Evolutionary conservation across 2,113 vertebrate species (phyloP).

Genomic region (Nothocercus nigrocapillus): DNA sequence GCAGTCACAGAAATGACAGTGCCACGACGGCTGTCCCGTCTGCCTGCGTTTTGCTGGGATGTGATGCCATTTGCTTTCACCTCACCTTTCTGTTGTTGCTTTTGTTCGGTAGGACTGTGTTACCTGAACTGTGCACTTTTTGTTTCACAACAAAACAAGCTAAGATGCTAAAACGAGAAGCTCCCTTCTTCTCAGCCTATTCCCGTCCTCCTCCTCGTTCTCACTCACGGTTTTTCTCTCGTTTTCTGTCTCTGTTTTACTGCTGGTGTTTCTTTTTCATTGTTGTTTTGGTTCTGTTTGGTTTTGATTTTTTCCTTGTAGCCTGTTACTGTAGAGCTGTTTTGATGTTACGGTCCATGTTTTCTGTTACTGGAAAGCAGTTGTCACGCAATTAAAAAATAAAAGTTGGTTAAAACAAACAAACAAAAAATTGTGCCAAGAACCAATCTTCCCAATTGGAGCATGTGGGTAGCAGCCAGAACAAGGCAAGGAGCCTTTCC

Average conservation of each 20-base stretch:
- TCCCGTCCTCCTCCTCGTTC: background rate
- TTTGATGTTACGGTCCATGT: constrained; percentile 74
- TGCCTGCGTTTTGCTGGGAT: constrained; percentile 59
- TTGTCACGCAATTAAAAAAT: background rate
- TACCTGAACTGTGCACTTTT: constrained; percentile 64
- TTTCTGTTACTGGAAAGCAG: constrained; percentile 76
- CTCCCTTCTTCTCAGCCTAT: constrained; percentile 8
- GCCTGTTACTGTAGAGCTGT: constrained; percentile 74
- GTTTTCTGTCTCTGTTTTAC: constrained; percentile 68
- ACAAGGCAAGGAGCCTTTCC: constrained; percentile 71
- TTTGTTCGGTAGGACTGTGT: constrained; percentile 54
- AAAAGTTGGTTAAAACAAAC: constrained; percentile 42
- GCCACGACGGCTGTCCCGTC: constrained; percentile 6
- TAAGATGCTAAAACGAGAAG: background rate
- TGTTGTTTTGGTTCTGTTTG: constrained; percentile 68
- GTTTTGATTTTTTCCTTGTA: constrained; percentile 69
- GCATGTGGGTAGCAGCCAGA: constrained; percentile 63
- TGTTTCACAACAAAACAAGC: constrained; percentile 49
- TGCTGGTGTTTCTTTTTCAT: constrained; percentile 76
- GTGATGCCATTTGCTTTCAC: constrained; percentile 52
- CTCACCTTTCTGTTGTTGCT: constrained; percentile 55
- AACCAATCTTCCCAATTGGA: constrained; percentile 73
- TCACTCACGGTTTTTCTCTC: constrained; percentile 5
- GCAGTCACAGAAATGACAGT: constrained; percentile 64
- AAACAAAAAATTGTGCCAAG: constrained; percentile 60